These are phyloP conservation scores for Rhyzopertha dominica DNA, from an alignment of 1,140 invertebrate genomes.

Conservation along the genomic window DNA sequence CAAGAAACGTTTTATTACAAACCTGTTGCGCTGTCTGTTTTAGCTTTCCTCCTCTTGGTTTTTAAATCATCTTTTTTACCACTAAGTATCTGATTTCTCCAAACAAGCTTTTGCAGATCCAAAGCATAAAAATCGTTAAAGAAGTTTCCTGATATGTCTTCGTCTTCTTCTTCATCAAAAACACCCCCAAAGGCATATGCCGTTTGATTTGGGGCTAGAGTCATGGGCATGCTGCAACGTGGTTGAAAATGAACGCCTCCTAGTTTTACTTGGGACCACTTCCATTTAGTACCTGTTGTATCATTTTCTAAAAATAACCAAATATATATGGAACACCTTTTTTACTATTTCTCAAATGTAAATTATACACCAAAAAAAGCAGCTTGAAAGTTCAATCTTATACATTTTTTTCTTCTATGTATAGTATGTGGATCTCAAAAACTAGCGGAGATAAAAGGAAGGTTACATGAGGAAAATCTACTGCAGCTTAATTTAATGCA, in stretches of 20 bases:
- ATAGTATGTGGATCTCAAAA: no score
- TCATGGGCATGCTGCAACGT: slow-evolving; percentile 59
- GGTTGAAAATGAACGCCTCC: slow-evolving; percentile 60
- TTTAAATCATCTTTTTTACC: slow-evolving; percentile 48
- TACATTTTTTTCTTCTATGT: background rate
- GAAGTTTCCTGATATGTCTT: slow-evolving; percentile 73
- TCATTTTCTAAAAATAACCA: slow-evolving; percentile 53
- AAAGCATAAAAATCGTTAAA: slow-evolving; percentile 76
- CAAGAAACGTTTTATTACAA: background rate
- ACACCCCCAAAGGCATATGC: slow-evolving; percentile 73
- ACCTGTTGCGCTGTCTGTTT: slow-evolving; percentile 32
- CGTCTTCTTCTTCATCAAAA: slow-evolving; percentile 75
- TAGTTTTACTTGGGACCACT: slow-evolving; percentile 69
- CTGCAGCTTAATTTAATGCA: no score
- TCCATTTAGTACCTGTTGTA: slow-evolving; percentile 62
- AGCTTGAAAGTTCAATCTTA: background rate
- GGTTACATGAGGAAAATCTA: no score
- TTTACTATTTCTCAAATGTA: background rate
- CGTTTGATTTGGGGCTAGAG: slow-evolving; percentile 47
- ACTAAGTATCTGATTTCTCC: slow-evolving; percentile 57
- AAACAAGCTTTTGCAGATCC: slow-evolving; percentile 70
- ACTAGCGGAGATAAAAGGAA: no score
- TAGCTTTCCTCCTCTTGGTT: slow-evolving; percentile 45
- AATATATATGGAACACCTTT: no score
- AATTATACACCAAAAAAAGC: background rate